phyloP scores from a whole-genome alignment of 2,797 vertebrate genomes.

The Sebastes trivittatus region DNA sequence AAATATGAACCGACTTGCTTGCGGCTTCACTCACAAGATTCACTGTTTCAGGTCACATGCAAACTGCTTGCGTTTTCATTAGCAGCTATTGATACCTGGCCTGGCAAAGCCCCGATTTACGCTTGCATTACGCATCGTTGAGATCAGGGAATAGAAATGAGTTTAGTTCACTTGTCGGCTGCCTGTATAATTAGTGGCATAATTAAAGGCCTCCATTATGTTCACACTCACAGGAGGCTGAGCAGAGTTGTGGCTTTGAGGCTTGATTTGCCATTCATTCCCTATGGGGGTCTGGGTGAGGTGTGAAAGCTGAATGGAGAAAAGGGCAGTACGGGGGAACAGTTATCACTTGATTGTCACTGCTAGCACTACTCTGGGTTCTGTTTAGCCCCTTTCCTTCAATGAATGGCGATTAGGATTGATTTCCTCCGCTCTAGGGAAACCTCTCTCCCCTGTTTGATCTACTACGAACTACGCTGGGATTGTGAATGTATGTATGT shows the following conservation, averaged over 20 bases:
- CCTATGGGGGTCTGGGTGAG: constrained; percentile 24
- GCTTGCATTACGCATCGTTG: constrained; percentile 39
- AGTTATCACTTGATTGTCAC: constrained; percentile 42
- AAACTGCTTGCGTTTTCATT: background rate
- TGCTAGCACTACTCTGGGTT: constrained; percentile 9
- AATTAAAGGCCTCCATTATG: constrained; percentile 77
- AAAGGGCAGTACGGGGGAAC: constrained; percentile 4
- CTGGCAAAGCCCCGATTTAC: constrained; percentile 26
- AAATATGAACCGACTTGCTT: background rate
- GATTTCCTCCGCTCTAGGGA: constrained; percentile 41
- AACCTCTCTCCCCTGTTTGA: background rate
- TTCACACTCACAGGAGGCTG: constrained; percentile 60
- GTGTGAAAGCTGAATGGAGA: constrained; percentile 42
- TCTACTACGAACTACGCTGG: constrained; percentile 5
- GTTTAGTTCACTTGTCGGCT: constrained; percentile 63
- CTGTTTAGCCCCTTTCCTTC: constrained; percentile 2
- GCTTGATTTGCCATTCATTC: constrained; percentile 58
- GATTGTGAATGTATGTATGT: constrained; percentile 20
- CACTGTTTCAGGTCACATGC: background rate
- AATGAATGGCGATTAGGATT: constrained; percentile 49
- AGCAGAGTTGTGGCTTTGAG: constrained; percentile 56
- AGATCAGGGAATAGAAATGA: constrained; percentile 61
- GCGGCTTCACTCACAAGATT: constrained; percentile 22
- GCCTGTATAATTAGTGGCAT: constrained; percentile 74
- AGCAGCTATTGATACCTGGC: constrained; percentile 41